These are phyloP conservation scores for Corythoichthys haematopterus DNA, from an alignment of 2,113 vertebrate genomes.

Conservation along the genomic window DNA sequence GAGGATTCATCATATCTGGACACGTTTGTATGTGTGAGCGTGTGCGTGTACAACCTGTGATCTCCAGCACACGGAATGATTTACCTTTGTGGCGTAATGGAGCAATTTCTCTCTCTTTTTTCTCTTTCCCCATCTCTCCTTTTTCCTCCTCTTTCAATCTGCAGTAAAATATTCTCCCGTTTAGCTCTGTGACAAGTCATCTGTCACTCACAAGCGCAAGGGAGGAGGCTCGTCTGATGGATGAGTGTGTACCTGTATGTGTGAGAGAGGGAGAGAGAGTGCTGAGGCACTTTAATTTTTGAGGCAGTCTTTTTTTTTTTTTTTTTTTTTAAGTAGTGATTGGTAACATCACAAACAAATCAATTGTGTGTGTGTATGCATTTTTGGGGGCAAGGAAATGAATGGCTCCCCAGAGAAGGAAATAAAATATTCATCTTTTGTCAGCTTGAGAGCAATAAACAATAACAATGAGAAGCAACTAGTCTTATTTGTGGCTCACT, in stretches of 20 bases:
- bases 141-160: conserved; percentile 55
- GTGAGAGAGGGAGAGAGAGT: background rate
- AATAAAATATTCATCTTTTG: conserved; percentile 25
- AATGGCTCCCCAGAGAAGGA: conserved; percentile 8
- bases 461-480: conserved; percentile 11
- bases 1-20: background rate
- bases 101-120: conserved; percentile 54
- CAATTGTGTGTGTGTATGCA: background rate
- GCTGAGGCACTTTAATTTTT: conserved; percentile 5
- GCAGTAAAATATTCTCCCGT: conserved; percentile 64
- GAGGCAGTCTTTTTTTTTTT: background rate
- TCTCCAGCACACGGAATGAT: conserved; percentile 62
- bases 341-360: conserved; percentile 6
- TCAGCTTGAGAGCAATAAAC: conserved; percentile 21
- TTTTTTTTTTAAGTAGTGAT: conserved; percentile 13
- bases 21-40: conserved; percentile 8
- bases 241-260: conserved; percentile 24
- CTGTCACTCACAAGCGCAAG: conserved; percentile 64
- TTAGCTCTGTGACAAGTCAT: conserved; percentile 69
- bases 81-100: conserved; percentile 71
- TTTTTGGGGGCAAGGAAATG: conserved; percentile 1
- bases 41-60: conserved; percentile 43
- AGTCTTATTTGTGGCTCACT: conserved; percentile 12
- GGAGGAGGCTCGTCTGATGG: conserved; percentile 43
- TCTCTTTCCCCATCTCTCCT: conserved; percentile 32